These are phyloP conservation scores for Rutpela maculata DNA, from an alignment of 2,888 invertebrate species.

Conservation along the genomic window DNA sequence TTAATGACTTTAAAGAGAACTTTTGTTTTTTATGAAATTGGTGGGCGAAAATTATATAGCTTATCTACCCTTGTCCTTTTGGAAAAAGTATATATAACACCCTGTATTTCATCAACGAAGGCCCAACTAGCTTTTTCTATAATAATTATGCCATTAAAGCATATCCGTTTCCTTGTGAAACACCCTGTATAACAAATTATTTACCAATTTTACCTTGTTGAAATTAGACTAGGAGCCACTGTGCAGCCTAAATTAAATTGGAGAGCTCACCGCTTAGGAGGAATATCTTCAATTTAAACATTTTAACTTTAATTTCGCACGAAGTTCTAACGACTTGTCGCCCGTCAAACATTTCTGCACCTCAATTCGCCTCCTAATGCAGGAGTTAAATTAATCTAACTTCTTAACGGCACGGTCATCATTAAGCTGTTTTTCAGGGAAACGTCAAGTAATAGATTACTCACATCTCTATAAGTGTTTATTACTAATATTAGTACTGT, in stretches of 20 bases:
- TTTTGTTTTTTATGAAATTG: too few relatives aligned
- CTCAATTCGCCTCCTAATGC: not conserved
- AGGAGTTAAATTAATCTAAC: constrained; percentile 1
- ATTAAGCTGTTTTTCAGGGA: constrained; percentile 11
- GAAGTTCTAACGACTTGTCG: not conserved
- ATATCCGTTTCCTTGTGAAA: too few relatives aligned
- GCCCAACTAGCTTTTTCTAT: too few relatives aligned
- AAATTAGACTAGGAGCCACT: too few relatives aligned
- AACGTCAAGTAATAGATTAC: constrained; percentile 15
- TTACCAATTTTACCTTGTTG: too few relatives aligned
- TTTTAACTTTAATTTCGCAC: not conserved
- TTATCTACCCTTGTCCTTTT: too few relatives aligned
- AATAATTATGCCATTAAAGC: too few relatives aligned
- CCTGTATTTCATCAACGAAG: too few relatives aligned
- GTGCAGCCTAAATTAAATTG: not conserved
- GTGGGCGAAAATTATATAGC: too few relatives aligned
- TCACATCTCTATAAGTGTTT: not conserved
- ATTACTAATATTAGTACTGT: not conserved
- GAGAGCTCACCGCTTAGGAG: not conserved
- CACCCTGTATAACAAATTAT: too few relatives aligned
- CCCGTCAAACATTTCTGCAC: not conserved
- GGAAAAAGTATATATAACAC: too few relatives aligned
- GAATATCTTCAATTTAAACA: not conserved
- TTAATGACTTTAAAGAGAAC: too few relatives aligned
- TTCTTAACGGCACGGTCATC: constrained; percentile 3